phyloP scores from a whole-genome alignment of 1,140 invertebrate genomes.

The Hestina assimilis region DNA sequence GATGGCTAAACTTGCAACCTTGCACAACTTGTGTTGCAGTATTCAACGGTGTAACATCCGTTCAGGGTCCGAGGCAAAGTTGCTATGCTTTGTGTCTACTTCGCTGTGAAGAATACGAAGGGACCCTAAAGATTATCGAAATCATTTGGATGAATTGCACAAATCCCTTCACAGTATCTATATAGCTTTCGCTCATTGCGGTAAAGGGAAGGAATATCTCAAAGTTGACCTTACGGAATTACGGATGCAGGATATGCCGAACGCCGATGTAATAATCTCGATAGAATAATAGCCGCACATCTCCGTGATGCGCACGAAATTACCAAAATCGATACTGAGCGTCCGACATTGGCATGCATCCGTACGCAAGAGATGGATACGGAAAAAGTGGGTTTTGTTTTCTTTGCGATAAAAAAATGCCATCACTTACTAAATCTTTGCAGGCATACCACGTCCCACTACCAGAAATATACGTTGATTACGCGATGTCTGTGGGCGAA shows the following conservation, averaged over 20 bases:
- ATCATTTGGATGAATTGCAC: constrained; percentile 45
- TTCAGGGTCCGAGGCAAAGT: constrained; percentile 57
- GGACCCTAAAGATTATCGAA: constrained; percentile 40
- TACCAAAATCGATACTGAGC: constrained; percentile 34
- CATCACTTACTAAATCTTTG: constrained; percentile 45
- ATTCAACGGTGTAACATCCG: constrained; percentile 60
- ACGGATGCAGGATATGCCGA: constrained; percentile 41
- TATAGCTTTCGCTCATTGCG: constrained; percentile 44
- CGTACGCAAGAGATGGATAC: constrained; percentile 50
- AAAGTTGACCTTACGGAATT: constrained; percentile 53
- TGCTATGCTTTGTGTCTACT: constrained; percentile 62
- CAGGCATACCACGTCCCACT: constrained; percentile 58
- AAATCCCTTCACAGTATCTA: constrained; percentile 41
- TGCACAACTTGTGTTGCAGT: constrained; percentile 62
- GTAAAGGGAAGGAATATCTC: constrained; percentile 37
- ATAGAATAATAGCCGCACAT: constrained; percentile 42
- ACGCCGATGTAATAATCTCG: constrained; percentile 32
- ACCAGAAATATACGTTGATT: constrained; percentile 57
- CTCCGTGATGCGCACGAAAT: constrained; percentile 35
- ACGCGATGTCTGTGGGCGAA: constrained; percentile 60
- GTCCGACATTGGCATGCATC: constrained; percentile 47
- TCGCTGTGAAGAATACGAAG: constrained; percentile 53
- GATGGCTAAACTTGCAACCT: constrained; percentile 58
- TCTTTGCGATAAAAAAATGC: constrained; percentile 50
- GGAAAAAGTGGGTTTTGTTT: constrained; percentile 53